These are phyloP conservation scores for Danio tinwini DNA, from an alignment of 2,797 vertebrate species.

Conservation along the genomic window DNA sequence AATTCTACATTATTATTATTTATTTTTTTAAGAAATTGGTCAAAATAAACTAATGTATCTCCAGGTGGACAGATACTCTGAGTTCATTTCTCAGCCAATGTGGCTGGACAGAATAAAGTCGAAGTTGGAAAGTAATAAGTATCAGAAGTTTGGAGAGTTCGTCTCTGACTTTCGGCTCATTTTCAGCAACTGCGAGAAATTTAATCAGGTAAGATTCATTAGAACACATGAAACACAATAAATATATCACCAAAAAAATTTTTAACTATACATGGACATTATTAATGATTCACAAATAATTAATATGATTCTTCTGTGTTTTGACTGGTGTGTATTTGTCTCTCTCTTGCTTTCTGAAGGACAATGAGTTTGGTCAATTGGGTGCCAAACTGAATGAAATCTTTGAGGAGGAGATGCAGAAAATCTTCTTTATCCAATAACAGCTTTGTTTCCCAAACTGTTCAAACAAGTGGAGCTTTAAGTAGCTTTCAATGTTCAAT, in stretches of 20 bases:
- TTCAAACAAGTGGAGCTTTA: not conserved
- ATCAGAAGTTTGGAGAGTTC: conserved; percentile 54
- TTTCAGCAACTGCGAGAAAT: not conserved
- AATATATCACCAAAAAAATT: no score
- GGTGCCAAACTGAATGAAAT: conserved; percentile 60
- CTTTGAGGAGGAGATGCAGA: conserved; percentile 69
- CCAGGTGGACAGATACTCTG: not conserved
- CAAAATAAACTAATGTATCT: no score
- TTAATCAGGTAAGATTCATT: no score
- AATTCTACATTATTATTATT: no score
- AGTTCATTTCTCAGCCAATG: conserved; percentile 33
- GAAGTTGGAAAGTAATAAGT: conserved; percentile 46
- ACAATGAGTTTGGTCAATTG: conserved; percentile 46
- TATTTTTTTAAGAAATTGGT: no score
- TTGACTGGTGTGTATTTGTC: not conserved
- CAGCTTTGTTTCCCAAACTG: not conserved
- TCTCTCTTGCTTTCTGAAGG: conserved; percentile 61
- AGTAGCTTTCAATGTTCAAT: not conserved
- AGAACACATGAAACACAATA: no score
- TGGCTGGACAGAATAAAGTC: conserved; percentile 52
- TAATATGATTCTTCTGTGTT: not conserved
- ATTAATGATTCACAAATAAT: not conserved
- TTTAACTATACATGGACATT: not conserved
- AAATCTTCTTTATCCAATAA: conserved; percentile 65
- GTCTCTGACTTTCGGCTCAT: not conserved